Evolutionary conservation across 2,888 invertebrate genomes (phyloP).

Genomic region (Portevinia maculata): DNA sequence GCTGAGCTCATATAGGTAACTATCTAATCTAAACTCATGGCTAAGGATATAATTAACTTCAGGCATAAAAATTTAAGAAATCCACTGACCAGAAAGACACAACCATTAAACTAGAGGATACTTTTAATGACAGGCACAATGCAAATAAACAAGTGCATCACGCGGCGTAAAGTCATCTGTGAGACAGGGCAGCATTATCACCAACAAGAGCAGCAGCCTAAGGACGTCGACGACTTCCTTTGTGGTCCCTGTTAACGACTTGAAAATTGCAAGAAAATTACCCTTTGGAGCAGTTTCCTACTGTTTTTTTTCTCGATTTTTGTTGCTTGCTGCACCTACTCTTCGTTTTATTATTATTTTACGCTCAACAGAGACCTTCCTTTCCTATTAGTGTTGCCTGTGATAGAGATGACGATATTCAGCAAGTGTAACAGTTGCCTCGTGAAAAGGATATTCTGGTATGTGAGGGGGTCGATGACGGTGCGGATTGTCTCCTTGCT

Average conservation of each 20-base stretch:
- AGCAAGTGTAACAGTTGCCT: conserved; percentile 68
- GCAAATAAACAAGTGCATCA: conserved; percentile 47
- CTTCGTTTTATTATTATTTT: conserved; percentile 49
- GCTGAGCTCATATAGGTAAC: too few species aligned
- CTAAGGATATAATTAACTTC: conserved; percentile 10
- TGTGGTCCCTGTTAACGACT: conserved; percentile 79
- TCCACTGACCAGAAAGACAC: conserved; percentile 1
- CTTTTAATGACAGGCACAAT: conserved; percentile 54
- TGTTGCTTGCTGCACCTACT: conserved; percentile 13
- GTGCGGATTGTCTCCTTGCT: conserved; percentile 61
- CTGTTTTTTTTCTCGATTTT: not conserved
- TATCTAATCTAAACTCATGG: not conserved
- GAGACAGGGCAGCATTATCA: conserved; percentile 57
- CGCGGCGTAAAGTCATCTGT: conserved; percentile 55
- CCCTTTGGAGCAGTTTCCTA: conserved; percentile 74
- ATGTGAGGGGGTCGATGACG: conserved; percentile 4
- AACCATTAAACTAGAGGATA: conserved; percentile 40
- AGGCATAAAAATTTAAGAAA: conserved; percentile 16
- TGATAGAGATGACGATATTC: conserved; percentile 68
- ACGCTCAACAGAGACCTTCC: conserved; percentile 31
- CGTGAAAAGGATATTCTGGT: conserved; percentile 35
- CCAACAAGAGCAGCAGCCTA: conserved; percentile 57
- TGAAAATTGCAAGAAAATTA: conserved; percentile 82
- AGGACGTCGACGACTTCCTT: conserved; percentile 72
- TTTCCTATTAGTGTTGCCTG: conserved; percentile 55